A percentile compares a stretch with the other conserved stretches of the same genome.
phyloP scores from a whole-genome alignment of 1,140 invertebrate species.

The Eurosta solidaginis region DNA sequence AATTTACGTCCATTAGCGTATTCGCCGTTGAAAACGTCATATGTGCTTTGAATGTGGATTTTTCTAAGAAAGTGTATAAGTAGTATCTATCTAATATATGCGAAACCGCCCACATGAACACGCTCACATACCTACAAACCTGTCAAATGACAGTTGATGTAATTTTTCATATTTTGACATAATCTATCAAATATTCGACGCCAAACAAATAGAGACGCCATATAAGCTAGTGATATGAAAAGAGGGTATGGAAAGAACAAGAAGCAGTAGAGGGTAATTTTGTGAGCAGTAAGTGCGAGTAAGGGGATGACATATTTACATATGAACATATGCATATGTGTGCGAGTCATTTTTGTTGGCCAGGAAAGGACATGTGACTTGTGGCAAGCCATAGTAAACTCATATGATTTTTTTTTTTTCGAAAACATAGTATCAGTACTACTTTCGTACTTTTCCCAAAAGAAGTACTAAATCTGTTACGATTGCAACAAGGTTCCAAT shows the following conservation, averaged over 20 bases:
- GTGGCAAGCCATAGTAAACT: not conserved
- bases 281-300: not conserved
- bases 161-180: constrained; percentile 29
- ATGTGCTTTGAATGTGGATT: not conserved
- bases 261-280: not conserved
- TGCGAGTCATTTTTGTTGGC: not conserved
- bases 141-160: constrained; percentile 13
- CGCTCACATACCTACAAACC: not conserved
- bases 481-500: too few species aligned
- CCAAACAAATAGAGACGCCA: not conserved
- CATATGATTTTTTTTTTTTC: too few species aligned
- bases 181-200: constrained; percentile 27
- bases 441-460: too few species aligned
- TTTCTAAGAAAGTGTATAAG: not conserved
- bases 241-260: not conserved
- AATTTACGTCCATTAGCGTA: not conserved
- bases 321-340: not conserved
- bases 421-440: too few species aligned
- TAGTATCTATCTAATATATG: not conserved
- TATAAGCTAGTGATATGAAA: not conserved
- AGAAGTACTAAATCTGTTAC: too few species aligned
- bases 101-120: not conserved
- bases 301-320: too few species aligned
- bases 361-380: not conserved
- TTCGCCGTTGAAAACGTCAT: not conserved